phyloP scores from a whole-genome alignment of 2,113 vertebrate species.

The Mola mola region DNA sequence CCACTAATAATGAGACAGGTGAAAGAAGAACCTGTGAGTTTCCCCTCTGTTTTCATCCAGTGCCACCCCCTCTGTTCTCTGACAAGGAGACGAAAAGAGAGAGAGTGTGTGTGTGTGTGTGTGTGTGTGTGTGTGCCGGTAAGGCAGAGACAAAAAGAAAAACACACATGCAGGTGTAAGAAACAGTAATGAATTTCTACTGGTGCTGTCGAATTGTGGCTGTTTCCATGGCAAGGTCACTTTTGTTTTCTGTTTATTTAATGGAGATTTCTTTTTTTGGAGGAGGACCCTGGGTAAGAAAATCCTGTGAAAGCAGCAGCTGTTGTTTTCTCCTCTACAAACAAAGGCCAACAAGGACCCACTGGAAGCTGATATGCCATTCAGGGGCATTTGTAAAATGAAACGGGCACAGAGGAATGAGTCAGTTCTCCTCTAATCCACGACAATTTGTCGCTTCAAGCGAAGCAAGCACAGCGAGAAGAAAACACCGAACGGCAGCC shows the following conservation, averaged over 20 bases:
- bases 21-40: conserved; percentile 69
- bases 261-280: conserved; percentile 75
- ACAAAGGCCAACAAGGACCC: conserved; percentile 77
- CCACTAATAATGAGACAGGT: conserved; percentile 83
- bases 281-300: conserved; percentile 84
- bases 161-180: conserved; percentile 29
- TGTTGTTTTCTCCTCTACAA: conserved; percentile 83
- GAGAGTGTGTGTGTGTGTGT: conserved; percentile 5
- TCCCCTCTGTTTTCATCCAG: conserved; percentile 69
- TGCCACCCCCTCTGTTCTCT: conserved; percentile 31
- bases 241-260: conserved; percentile 78
- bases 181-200: conserved; percentile 47
- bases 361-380: conserved; percentile 73
- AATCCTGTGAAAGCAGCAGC: conserved; percentile 94
- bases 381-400: conserved; percentile 68
- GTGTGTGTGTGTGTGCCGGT: conserved; percentile 1
- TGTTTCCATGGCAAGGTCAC: conserved; percentile 80
- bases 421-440: conserved; percentile 45
- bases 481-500: conserved; percentile 26
- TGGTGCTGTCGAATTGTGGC: conserved; percentile 69
- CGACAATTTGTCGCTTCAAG: conserved; percentile 55
- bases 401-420: conserved; percentile 45
- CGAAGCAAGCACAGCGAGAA: conserved; percentile 31
- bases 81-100: too few species aligned
- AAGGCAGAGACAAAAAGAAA: conserved; percentile 8